Conservation (phyloP, 1,140 invertebrate genomes). For the Chlorops oryzae region DNA sequence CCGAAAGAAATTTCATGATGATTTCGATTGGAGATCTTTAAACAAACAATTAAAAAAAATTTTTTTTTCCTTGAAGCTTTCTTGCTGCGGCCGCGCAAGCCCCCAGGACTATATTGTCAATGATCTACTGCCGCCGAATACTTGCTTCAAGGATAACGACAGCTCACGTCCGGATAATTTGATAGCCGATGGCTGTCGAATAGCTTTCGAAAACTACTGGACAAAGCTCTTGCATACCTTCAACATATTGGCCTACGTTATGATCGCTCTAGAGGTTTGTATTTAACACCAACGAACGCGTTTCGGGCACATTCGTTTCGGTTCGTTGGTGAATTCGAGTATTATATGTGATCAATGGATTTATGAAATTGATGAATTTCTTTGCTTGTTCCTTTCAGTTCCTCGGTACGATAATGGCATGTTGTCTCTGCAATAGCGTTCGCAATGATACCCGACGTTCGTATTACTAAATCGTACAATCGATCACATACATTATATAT, state of each 20-base stretch:
- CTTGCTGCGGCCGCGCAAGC: constrained; percentile 52
- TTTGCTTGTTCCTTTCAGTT: constrained; percentile 21
- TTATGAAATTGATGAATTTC: too few relatives aligned
- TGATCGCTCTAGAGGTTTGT: constrained; percentile 32
- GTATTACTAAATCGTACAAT: constrained; percentile 20
- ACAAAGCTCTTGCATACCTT: constrained; percentile 23
- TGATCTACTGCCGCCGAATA: constrained; percentile 19
- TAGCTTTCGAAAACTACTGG: constrained; percentile 41
- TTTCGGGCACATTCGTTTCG: too few relatives aligned
- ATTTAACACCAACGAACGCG: too few relatives aligned
- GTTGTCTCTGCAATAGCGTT: constrained; percentile 39
- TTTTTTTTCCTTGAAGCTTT: constrained; percentile 37
- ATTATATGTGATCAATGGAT: too few relatives aligned
- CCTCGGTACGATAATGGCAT: constrained; percentile 27
- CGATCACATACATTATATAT: background rate
- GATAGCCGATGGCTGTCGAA: constrained; percentile 33
- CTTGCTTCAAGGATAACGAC: constrained; percentile 35
- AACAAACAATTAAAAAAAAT: too few relatives aligned
- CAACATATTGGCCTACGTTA: constrained; percentile 30
- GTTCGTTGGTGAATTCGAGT: too few relatives aligned
- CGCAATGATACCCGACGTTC: constrained; percentile 37
- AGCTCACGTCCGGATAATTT: constrained; percentile 30
- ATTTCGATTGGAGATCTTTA: too few relatives aligned
- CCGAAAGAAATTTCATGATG: too few relatives aligned
- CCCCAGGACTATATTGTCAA: constrained; percentile 39